Base-by-base conservation (phyloP, 2,888 invertebrate genomes). In the Torymus auratus region DNA sequence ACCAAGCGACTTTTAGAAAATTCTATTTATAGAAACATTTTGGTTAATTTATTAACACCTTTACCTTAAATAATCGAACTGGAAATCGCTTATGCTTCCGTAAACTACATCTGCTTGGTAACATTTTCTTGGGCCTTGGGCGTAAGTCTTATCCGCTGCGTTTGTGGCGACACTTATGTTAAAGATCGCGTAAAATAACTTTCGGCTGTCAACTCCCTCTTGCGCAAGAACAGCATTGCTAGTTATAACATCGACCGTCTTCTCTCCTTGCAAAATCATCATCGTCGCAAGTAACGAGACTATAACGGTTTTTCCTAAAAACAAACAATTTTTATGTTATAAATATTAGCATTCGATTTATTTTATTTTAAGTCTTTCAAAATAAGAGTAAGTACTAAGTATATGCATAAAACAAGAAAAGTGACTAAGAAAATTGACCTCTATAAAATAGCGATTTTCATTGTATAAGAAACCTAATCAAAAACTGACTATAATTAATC, bases 161-260 rank as follows among this genome's bases (percentile, higher is more conserved):
- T 89, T 90, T 65, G 88, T 86, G 1, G 84, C 84, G 0, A 87
- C 87, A 7, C 79, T 83, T 13, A 90, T 71, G 0, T 83, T 84
- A 74, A 90, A 89, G 11, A 86, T 61, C 2, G 83, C n/a, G 78
- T 85, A 87, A 23, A 89, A 83, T 5, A 83, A 56, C 14, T 72
- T 80, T 58, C 71, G 60, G 12, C 78, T 86, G 83, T 41, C 80
- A 2, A 80, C 72, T 1, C 82, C 82, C 73, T 77, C 62, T 82
- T 83, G 4, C 84, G 91, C 90, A 10, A 91, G 83, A 1, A 89
- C 86, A 0, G 86, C 83, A 1, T 88, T 88, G 61, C 89, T 89
- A 10, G 90, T 91, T 74, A 91, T 85, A 13, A 91, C 84, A 80
- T 91, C 88, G 1, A 89, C 86, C 60, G 84, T 84, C 52, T 86